These are phyloP conservation scores for Chymomyza caudatula DNA, from an alignment of 2,888 invertebrate genomes.

Conservation along the genomic window DNA sequence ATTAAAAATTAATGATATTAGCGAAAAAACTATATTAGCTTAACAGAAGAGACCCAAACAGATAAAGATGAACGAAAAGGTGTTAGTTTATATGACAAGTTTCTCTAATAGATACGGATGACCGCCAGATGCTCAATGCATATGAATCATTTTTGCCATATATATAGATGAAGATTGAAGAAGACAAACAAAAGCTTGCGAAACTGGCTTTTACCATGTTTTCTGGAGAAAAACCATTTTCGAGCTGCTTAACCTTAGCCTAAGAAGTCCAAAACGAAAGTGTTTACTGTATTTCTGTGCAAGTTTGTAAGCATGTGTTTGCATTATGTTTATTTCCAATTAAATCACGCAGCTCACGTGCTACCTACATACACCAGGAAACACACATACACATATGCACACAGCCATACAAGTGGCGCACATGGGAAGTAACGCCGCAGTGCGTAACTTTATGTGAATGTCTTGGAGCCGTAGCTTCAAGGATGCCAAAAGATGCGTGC, in stretches of 20 bases:
- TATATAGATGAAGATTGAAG: no score
- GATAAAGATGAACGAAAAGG: no score
- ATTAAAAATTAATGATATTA: no score
- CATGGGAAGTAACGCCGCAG: conserved; percentile 55
- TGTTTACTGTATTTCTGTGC: not conserved
- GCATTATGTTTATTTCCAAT: conserved; percentile 60
- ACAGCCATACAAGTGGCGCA: not conserved
- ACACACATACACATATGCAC: not conserved
- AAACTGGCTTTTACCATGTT: no score
- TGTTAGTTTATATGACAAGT: no score
- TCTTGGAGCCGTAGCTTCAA: not conserved
- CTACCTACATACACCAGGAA: conserved; percentile 33
- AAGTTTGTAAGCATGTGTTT: conserved; percentile 18
- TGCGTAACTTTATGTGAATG: conserved; percentile 58
- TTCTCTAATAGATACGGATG: no score
- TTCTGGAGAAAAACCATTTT: conserved; percentile 7
- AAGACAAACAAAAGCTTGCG: no score
- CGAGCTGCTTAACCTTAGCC: conserved; percentile 1
- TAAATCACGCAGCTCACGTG: conserved; percentile 68
- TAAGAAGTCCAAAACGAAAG: not conserved
- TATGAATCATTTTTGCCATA: no score
- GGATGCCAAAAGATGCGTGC: not conserved
- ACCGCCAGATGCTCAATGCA: no score
- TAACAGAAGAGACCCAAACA: no score
- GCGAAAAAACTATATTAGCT: no score